These are phyloP conservation scores for Argyrosomus regius DNA, from an alignment of 2,797 vertebrate genomes.

Conservation along the genomic window DNA sequence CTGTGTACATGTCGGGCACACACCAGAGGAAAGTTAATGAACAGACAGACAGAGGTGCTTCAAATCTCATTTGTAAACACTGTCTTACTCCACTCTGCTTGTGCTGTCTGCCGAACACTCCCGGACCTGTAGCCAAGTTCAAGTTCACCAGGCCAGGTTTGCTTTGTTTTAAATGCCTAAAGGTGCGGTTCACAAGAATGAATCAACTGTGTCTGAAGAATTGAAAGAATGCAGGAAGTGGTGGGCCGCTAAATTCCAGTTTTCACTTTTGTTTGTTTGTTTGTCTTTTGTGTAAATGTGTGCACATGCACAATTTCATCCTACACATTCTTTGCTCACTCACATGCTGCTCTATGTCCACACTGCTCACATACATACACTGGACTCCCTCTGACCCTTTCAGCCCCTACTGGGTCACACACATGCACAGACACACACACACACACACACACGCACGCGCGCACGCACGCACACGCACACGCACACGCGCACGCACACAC, in stretches of 20 bases:
- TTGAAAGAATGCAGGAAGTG: constrained; percentile 51
- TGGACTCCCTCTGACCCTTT: constrained; percentile 31
- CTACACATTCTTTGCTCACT: constrained; percentile 12
- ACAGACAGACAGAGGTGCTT: not conserved
- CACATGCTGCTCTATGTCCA: not conserved
- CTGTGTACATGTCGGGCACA: constrained; percentile 16
- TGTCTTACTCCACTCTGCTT: not conserved
- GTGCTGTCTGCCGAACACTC: constrained; percentile 17
- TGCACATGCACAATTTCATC: constrained; percentile 11
- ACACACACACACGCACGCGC: not conserved
- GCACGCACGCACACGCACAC: constrained; percentile 1
- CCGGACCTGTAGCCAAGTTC: constrained; percentile 1
- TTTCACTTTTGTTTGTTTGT: not conserved
- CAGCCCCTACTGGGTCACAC: constrained; percentile 1
- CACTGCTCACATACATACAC: not conserved
- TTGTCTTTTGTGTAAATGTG: not conserved
- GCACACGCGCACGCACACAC: constrained; percentile 7
- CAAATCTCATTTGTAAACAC: constrained; percentile 28
- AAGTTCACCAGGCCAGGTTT: constrained; percentile 10
- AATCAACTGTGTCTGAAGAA: constrained; percentile 10
- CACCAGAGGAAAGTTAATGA: constrained; percentile 35
- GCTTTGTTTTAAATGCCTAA: constrained; percentile 18
- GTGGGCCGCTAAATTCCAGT: not conserved
- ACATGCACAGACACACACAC: not conserved
- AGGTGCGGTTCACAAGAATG: constrained; percentile 28